Base-by-base conservation (phyloP, 2,888 invertebrate species). In the Odontomyia ornata region DNA sequence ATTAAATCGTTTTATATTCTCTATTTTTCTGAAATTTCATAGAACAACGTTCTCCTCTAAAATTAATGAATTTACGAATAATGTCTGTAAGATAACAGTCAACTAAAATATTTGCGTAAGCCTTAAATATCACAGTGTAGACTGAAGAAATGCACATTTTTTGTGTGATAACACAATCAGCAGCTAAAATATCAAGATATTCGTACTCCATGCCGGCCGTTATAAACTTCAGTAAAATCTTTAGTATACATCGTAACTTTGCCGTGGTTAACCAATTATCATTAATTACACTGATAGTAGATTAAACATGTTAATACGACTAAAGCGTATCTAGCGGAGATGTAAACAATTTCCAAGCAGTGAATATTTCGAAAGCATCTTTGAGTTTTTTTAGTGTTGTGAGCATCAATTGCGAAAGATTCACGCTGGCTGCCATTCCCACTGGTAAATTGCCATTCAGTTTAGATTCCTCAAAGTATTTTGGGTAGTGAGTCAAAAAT, bases 401-500 rank as follows among this genome's bases (percentile, higher is more conserved):
- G 52, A 52, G 52, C 52, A n/a, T 52, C 18, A 52, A 52, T 15
- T 9, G 18, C 7, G 3, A 4, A 18, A 18, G n/a, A 52, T 9
- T 52, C n/a, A 52, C 52, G 52, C 52, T 18, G 18, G 15, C 18
- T 15, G 52, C n/a, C 52, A 15, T 52, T 52, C 52, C 3, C 52
- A n/a, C 15, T 72, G 23, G 71, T 27, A 28, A n/a, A 30, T 73
- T 25, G 36, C 36, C 15, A 21, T 23, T 25, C 5, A 57, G 28
- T n/a, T 72, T 56, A 11, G 43, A 0, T 36, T 67, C 36, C 15
- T 47, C 21, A 25, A 73, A 43, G 60, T 73, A 73, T 73, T 73
- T 73, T 73, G 18, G 73, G 73, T 60, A 21, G 73, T 73, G 73
- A 73, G 57, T 57, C 57, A 73, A 73, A 73, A 67, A 27, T 46